Conservation (phyloP, 2,113 vertebrate genomes). For the Astur gentilis region DNA sequence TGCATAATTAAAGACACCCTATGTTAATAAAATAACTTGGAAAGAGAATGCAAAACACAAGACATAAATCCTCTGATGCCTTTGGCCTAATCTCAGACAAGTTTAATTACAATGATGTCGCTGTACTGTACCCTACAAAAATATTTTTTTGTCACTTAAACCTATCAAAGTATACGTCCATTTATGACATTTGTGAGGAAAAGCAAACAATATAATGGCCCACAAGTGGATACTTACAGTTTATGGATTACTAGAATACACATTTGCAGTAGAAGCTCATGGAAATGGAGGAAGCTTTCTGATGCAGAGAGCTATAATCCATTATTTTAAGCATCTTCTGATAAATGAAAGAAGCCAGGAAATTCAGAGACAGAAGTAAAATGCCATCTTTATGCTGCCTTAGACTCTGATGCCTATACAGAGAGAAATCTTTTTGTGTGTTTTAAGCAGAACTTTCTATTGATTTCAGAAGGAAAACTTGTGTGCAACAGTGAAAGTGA, state of each 20-base stretch:
- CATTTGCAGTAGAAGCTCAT: conserved; percentile 36
- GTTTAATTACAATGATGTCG: conserved; percentile 69
- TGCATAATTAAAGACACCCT: conserved; percentile 76
- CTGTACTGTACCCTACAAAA: conserved; percentile 36
- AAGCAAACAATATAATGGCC: conserved; percentile 52
- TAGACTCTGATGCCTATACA: background rate
- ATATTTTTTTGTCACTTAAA: conserved; percentile 66
- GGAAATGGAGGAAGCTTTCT: conserved; percentile 41
- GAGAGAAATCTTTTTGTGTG: background rate
- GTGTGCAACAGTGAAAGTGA: background rate
- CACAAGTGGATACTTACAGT: conserved; percentile 57
- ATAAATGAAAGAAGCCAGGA: background rate
- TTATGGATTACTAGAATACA: conserved; percentile 28
- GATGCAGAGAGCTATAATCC: conserved; percentile 4
- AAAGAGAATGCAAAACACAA: conserved; percentile 49
- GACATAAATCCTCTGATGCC: conserved; percentile 59
- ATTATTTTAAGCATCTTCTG: conserved; percentile 42
- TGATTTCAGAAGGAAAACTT: background rate
- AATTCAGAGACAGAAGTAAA: background rate
- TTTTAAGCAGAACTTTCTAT: background rate
- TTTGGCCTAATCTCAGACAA: conserved; percentile 69
- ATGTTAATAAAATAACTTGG: conserved; percentile 74
- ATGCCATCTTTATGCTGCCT: background rate
- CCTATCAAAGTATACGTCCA: conserved; percentile 26
- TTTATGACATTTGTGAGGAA: conserved; percentile 68